These are phyloP conservation scores for Sycobia sp. DNA, from an alignment of 1,140 invertebrate species.

Conservation along the genomic window DNA sequence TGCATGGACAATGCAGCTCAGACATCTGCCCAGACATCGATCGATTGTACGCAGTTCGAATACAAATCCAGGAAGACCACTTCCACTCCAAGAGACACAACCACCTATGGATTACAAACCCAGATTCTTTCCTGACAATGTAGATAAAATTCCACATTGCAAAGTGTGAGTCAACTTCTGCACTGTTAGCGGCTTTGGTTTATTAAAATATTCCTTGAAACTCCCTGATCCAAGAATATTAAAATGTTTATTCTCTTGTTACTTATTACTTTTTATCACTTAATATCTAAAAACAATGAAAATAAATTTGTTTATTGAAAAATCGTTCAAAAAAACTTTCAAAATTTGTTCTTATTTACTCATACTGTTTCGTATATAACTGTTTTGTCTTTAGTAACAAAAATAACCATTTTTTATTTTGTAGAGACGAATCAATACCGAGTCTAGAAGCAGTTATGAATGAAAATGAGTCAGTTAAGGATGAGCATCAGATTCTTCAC, in stretches of 20 bases:
- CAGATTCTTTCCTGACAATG: conserved; percentile 81
- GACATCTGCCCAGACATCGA: conserved; percentile 81
- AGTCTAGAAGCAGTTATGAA: conserved; percentile 74
- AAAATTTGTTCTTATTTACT: no score
- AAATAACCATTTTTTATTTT: no score
- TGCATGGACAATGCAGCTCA: conserved; percentile 90
- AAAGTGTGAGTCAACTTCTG: conserved; percentile 84
- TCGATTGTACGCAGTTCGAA: conserved; percentile 73
- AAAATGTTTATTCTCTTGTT: no score
- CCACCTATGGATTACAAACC: conserved; percentile 69
- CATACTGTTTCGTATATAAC: no score
- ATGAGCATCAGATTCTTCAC: conserved; percentile 55
- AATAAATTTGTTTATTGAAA: no score
- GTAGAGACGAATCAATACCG: conserved; percentile 83
- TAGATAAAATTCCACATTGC: conserved; percentile 79
- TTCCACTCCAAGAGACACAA: conserved; percentile 75
- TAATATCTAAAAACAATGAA: no score
- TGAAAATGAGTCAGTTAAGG: conserved; percentile 62
- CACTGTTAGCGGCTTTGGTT: no score
- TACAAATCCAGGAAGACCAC: conserved; percentile 76
- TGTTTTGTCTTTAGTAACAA: no score
- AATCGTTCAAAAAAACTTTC: no score
- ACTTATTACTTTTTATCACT: no score
- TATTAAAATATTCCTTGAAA: no score
- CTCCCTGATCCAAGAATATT: no score